These are phyloP conservation scores for Carcharodon carcharias DNA, from an alignment of 2,797 vertebrate genomes.

Conservation along the genomic window DNA sequence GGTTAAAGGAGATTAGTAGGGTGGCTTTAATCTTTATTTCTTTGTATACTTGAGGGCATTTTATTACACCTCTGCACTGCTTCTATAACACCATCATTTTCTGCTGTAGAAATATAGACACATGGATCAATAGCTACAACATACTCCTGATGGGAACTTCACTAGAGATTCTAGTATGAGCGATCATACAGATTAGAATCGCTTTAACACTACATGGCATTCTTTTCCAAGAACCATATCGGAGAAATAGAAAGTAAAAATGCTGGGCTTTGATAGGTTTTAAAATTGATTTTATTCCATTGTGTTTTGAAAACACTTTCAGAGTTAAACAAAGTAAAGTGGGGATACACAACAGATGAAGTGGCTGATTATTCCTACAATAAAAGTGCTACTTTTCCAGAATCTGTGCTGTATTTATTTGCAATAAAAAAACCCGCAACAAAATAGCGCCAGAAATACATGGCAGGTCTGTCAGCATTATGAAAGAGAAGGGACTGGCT, in stretches of 20 bases:
- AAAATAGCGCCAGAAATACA: neutral
- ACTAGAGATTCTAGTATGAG: slow-evolving; percentile 44
- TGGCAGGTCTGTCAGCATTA: neutral
- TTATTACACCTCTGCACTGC: slow-evolving; percentile 63
- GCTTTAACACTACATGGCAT: slow-evolving; percentile 30
- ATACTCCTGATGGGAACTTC: slow-evolving; percentile 63
- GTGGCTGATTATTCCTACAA: neutral
- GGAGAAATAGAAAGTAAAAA: slow-evolving; percentile 23
- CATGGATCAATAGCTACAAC: slow-evolving; percentile 76
- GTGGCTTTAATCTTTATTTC: slow-evolving; percentile 69
- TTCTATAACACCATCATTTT: slow-evolving; percentile 72
- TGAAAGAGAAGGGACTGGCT: neutral
- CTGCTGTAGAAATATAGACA: slow-evolving; percentile 70
- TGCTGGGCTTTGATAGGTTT: neutral
- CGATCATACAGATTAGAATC: slow-evolving; percentile 36
- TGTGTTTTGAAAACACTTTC: slow-evolving; percentile 22
- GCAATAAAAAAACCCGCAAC: neutral
- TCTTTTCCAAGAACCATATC: slow-evolving; percentile 23
- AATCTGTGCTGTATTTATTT: neutral
- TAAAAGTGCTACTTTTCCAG: neutral
- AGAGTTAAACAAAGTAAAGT: slow-evolving; percentile 23
- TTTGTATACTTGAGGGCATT: slow-evolving; percentile 67
- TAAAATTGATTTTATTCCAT: slow-evolving; percentile 35
- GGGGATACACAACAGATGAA: slow-evolving; percentile 8
- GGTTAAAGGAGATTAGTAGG: slow-evolving; percentile 60